Conservation (phyloP, 2,888 invertebrate genomes). For the Trichopria drosophilae region DNA sequence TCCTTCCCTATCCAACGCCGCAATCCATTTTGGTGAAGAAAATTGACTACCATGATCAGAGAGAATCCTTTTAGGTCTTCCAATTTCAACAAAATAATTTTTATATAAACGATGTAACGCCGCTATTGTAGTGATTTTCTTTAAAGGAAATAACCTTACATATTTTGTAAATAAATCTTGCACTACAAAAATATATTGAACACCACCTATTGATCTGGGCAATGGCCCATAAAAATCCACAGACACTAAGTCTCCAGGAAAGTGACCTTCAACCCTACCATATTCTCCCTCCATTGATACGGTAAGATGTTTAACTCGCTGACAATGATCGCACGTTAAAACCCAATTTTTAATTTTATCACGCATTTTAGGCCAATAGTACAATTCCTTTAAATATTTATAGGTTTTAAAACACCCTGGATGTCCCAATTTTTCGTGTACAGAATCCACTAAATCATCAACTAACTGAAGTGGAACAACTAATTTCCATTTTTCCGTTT, state of each 20-base stretch:
- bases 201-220: too few relatives aligned
- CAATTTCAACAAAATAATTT: too few relatives aligned
- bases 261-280: slow-evolving; percentile 5
- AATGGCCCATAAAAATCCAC: too few relatives aligned
- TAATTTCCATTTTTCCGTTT: slow-evolving; percentile 1
- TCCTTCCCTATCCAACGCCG: too few relatives aligned
- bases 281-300: slow-evolving; percentile 29
- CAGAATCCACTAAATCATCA: not conserved
- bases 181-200: too few relatives aligned
- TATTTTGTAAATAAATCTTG: too few relatives aligned
- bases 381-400: slow-evolving; percentile 10
- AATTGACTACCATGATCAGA: too few relatives aligned
- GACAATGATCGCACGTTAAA: slow-evolving; percentile 10
- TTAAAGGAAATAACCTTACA: slow-evolving; percentile 24
- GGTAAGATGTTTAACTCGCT: too few relatives aligned
- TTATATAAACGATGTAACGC: too few relatives aligned
- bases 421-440: too few relatives aligned
- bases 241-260: slow-evolving; percentile 24
- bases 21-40: too few relatives aligned
- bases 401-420: slow-evolving; percentile 20
- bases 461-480: slow-evolving; percentile 4
- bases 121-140: slow-evolving; percentile 21
- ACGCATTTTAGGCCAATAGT: slow-evolving; percentile 20
- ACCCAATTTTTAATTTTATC: slow-evolving; percentile 14
- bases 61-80: too few relatives aligned